Evolutionary conservation across 2,888 invertebrate genomes (phyloP), one percentile per base, ranked within the genome.

Genomic region (Tuberolachnus salignus): DNA sequence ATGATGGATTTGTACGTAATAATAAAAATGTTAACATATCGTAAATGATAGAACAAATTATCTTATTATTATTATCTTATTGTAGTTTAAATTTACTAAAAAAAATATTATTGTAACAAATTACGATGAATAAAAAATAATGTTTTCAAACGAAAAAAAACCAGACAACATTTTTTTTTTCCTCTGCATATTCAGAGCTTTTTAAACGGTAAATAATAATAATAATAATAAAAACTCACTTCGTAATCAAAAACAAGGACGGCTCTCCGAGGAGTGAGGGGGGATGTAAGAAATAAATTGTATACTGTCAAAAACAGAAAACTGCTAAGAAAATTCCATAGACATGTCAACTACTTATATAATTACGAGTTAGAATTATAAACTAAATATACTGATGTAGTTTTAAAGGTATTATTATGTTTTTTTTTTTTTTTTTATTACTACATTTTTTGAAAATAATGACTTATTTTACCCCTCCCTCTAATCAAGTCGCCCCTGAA

Each of bases 31-130:
- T 75, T 19, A 16, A 78, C 75, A 78, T 78, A 78, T 78, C 75
- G 67, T 78, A 59, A 67, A 67, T 78, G 26, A 78, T 67, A 78
- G 67, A 14, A 67, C 67, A 78, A 34, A 34, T 34, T 6, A 34
- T 34, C 34, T 34, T 34, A 34, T 34, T 34, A 34, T 59, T 34
- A 46, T 46, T 49, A 14, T 11, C 57, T 44, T 53, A 55, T 49
- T 73, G 57, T 71, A 71, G 71, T 71, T 51, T 53, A 21, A 73
- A 63, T 63, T 21, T 73, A 1, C 34, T 9, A 59, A 59, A 11
- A 6, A n/a, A 42, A 70, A 44, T 46, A 61, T 34, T 72, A 6
- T 34, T 63, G 63, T 73, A 69, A 19, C 6, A 8, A 57, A 63
- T 73, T 63, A n/a, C 4, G 26, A 63, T 63, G 21, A 73, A 73